Base-by-base conservation (phyloP, 2,888 invertebrate genomes). In the Camponotus fellah region DNA sequence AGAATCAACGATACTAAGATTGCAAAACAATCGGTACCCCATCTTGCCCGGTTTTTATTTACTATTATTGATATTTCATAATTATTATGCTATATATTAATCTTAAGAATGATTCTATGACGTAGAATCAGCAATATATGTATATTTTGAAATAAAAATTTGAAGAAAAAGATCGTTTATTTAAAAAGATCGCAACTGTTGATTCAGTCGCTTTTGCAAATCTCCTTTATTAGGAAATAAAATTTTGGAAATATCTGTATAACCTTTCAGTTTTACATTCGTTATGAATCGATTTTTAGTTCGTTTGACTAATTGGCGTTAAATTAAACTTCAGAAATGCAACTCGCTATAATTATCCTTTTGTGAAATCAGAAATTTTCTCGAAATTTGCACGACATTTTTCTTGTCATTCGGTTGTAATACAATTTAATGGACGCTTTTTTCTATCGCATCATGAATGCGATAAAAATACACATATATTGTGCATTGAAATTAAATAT, bases 111-210 rank as follows among this genome's bases (percentile, higher is more conserved):
- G 26, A 26, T 26, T 26, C 26, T 26, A 87, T 89, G 89, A 90
- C 89, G 89, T 86, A 26, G 77, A 89, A 92, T 91, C 92, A 92
- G 90, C 90, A 91, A 91, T 90, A 34, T 62, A 34, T 90, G 49
- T 62, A 34, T 37, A 58, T 34, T 17, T 37, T 37, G 12, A 17
- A 40, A n/a, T 12, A n/a, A 26, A 66, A 66, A 53, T 21, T 43
- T 12, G 21, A 66, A 76, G 26, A 40, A 46, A 37, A 53, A 75
- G 53, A 10, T 3, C 21, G 37, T 65, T 46, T 49, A 34, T n/a
- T n/a, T n/a, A n/a, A n/a, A n/a, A n/a, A n/a, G n/a, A n/a, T 9
- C 21, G 37, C 37, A 17, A 46, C 34, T n/a, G 46, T 64, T 64
- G 26, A 12, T 76, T 65, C 62, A 3, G 34, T 5, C 37, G 53